Evolutionary conservation across 1,140 invertebrate species (phyloP), one percentile per base, ranked within the genome.

Genomic region (Bombus cullumanus): DNA sequence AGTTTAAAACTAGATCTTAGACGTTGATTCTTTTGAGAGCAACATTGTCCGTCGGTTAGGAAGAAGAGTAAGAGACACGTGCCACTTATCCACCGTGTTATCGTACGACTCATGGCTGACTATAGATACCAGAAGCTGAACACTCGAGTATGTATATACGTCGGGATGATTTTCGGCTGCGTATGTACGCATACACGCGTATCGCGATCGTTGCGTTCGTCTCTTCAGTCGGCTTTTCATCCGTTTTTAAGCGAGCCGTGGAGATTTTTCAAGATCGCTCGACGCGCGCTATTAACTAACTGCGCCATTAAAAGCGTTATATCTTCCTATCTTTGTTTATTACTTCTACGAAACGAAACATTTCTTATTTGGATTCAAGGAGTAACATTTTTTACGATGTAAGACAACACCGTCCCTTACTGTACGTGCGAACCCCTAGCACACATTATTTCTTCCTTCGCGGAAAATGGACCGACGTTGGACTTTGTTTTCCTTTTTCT

Each of bases 1-100:
- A 37, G 74, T 75, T 76, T 78, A 64, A 78, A 77, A 34, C 62
- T 37, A 37, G 59, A 79, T 53, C 64, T 41, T 76, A 37, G 77
- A 71, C 59, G 76, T 66, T 53, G 77, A 85, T 85, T 81, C 59
- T 37, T 64, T n/a, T 73, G 73, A 81, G 77, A 77, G 82, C 66
- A 86, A 86, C 73, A 79, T 85, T 78, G 74, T 86, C 78, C 76
- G 75, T 47, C 74, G 80, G 69, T 41, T 81, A 59, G 75, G 39
- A 66, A 78, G 66, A 81, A 88, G 71, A 59, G 69, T 66, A 64
- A 66, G 76, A 85, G 89, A 91, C 90, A 75, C 90, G 90, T 91
- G 90, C 90, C 90, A 91, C 90, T 91, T 91, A 89, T 90, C 77
- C 81, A 37, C 22, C 39, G 71, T 41, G 82, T 90, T 90, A 90